Conservation (phyloP, 2,797 vertebrate genomes). For the Phaenicophaeus curvirostris region DNA sequence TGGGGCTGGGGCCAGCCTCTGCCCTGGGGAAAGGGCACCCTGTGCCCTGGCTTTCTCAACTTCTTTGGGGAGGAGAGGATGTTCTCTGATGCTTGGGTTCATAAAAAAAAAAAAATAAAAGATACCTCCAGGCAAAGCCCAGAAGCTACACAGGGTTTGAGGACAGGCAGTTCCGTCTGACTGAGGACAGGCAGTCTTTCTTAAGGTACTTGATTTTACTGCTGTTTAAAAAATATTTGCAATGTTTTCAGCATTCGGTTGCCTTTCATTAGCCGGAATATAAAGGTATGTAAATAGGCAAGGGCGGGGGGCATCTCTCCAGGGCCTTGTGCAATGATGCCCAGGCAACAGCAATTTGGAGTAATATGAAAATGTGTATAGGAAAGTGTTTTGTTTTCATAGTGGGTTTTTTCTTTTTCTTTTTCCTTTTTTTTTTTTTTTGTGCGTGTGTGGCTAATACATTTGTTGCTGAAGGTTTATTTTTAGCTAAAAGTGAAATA, state of each 20-base stretch:
- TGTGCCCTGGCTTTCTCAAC: neutral
- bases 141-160: neutral
- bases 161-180: neutral
- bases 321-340: neutral
- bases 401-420: neutral
- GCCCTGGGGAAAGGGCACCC: rapidly evolving
- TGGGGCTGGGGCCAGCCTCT: neutral
- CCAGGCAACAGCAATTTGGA: neutral
- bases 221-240: neutral
- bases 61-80: neutral
- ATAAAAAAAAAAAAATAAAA: neutral
- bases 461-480: constrained; percentile 63
- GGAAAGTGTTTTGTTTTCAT: neutral
- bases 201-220: neutral
- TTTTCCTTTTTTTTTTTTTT: neutral
- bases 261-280: neutral
- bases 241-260: neutral
- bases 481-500: constrained; percentile 72
- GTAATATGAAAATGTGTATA: neutral
- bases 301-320: rapidly evolving
- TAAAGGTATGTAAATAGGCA: neutral
- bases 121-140: neutral
- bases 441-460: neutral
- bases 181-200: neutral
- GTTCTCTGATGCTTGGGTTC: neutral